Evolutionary conservation across 1,140 invertebrate genomes (phyloP).

Genomic region (Acromyrmex echinatior): DNA sequence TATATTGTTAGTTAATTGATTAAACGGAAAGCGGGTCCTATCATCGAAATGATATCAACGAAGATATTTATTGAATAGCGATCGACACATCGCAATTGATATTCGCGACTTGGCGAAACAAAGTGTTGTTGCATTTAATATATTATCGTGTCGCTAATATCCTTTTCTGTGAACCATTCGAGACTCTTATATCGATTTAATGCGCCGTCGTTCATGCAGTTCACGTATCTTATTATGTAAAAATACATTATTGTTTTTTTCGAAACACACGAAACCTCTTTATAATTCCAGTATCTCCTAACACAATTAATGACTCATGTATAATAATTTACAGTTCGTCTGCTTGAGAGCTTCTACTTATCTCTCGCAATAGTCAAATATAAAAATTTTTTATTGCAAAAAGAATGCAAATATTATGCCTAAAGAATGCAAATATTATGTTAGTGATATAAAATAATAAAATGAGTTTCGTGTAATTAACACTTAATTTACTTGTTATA

Average conservation of each 20-base stretch:
- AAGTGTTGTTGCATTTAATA: conserved; percentile 17
- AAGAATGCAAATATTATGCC: background rate
- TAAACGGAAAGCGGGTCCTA: conserved; percentile 31
- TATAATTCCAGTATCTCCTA: conserved; percentile 68
- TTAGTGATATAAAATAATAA: background rate
- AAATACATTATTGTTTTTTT: conserved; percentile 72
- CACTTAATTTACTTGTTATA: background rate
- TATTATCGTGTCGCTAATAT: conserved; percentile 35
- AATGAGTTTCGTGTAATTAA: background rate
- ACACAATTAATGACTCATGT: conserved; percentile 46
- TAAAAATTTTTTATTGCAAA: background rate
- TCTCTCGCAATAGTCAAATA: background rate
- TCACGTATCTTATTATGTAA: conserved; percentile 64
- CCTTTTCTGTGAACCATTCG: conserved; percentile 28
- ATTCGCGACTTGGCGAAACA: conserved; percentile 10
- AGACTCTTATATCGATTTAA: conserved; percentile 65
- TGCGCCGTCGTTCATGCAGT: conserved; percentile 56
- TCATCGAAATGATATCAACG: conserved; percentile 2
- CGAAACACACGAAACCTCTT: conserved; percentile 70
- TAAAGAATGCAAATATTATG: background rate
- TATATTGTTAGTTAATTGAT: background rate
- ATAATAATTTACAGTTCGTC: background rate
- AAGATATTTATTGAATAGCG: conserved; percentile 38
- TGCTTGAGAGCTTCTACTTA: background rate
- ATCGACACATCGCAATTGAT: conserved; percentile 30